A percentile compares a stretch with the other conserved stretches of the same genome.
Evolutionary conservation across 2,888 invertebrate genomes (phyloP).

Genomic region (Drosophila subquinaria): DNA sequence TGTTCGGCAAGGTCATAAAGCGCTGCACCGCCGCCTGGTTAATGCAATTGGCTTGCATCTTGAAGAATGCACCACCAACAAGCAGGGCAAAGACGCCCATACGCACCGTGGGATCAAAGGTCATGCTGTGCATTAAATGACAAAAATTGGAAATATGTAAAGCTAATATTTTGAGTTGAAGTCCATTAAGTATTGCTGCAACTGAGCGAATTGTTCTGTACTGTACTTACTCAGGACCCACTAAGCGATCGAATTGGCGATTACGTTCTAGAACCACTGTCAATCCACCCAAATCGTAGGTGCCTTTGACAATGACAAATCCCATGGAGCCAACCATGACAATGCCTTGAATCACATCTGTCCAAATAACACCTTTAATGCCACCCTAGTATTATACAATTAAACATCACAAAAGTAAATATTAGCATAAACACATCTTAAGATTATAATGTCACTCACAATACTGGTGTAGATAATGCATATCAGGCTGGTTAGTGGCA

Average conservation of each 20-base stretch:
- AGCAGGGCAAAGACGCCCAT: constrained; percentile 92
- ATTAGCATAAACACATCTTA: neutral
- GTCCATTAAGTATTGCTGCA: too few relatives aligned
- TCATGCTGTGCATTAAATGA: constrained; percentile 87
- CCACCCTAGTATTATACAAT: constrained; percentile 87
- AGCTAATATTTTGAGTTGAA: too few relatives aligned
- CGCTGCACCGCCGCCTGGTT: constrained; percentile 94
- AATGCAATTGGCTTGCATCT: constrained; percentile 90
- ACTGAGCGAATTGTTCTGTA: neutral
- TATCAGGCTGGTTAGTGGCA: constrained; percentile 91
- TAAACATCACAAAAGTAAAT: neutral
- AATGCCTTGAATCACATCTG: constrained; percentile 91
- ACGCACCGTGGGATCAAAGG: constrained; percentile 91
- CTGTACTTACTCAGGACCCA: constrained; percentile 88
- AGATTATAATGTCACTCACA: constrained; percentile 87
- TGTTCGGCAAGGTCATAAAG: constrained; percentile 90
- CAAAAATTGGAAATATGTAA: neutral
- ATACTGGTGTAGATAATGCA: constrained; percentile 95
- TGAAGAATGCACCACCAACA: constrained; percentile 91
- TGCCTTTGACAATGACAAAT: constrained; percentile 87
- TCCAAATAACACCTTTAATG: constrained; percentile 92
- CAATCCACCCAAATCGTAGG: constrained; percentile 90
- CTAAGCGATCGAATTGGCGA: constrained; percentile 89
- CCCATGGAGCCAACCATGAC: constrained; percentile 90
- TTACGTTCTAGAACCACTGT: constrained; percentile 89